Conservation (phyloP, 2,888 invertebrate species). For the Monochamus alternatus region DNA sequence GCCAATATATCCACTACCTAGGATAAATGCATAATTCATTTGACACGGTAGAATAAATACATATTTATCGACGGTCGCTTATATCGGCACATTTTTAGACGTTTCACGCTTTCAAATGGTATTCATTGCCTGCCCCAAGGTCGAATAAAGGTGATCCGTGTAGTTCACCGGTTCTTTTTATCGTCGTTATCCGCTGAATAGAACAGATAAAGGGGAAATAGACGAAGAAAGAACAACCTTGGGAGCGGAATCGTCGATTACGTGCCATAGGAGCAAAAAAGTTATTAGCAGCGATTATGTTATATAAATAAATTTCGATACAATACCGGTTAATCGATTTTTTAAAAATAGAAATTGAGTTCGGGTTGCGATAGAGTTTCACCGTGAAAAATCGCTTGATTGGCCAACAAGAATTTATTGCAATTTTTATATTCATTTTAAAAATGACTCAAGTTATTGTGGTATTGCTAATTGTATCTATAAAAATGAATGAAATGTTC, state of each 20-base stretch:
- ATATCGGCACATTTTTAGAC: slow-evolving; percentile 31
- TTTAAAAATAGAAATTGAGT: slow-evolving; percentile 1
- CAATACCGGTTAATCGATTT: neutral
- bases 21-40: slow-evolving; percentile 42
- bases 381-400: no score
- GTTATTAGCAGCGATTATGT: neutral
- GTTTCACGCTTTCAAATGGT: slow-evolving; percentile 41
- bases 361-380: neutral
- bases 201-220: slow-evolving; percentile 15
- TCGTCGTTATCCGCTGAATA: neutral
- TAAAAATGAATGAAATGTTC: neutral
- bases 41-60: slow-evolving; percentile 40
- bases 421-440: no score
- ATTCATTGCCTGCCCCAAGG: slow-evolving; percentile 35
- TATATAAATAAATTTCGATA: neutral
- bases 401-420: no score
- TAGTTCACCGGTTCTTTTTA: slow-evolving; percentile 11
- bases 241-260: slow-evolving; percentile 1
- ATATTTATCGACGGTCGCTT: slow-evolving; percentile 39
- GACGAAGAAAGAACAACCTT: slow-evolving; percentile 7
- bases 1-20: slow-evolving; percentile 34
- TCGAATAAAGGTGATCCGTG: slow-evolving; percentile 37
- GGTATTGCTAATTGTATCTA: neutral
- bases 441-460: no score
- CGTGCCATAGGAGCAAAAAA: neutral